Evolutionary conservation across 2,888 invertebrate genomes (phyloP).

Genomic region (Subacronicta megacephala): DNA sequence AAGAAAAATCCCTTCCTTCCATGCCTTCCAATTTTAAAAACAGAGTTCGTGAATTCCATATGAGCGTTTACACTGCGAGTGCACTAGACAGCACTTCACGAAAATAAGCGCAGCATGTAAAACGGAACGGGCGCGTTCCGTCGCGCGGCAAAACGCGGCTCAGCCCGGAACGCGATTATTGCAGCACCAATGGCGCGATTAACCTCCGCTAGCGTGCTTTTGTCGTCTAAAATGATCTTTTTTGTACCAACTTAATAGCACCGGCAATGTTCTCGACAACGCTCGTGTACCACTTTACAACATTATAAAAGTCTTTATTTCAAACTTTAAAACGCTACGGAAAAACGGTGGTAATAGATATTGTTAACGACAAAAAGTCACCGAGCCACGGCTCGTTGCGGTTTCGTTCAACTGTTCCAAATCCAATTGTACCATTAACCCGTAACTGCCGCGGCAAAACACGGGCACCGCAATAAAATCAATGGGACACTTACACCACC

Average conservation of each 20-base stretch:
- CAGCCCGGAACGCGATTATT: slow-evolving; percentile 74
- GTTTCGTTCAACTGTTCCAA: slow-evolving; percentile 67
- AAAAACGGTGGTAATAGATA: slow-evolving; percentile 39
- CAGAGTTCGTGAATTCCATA: slow-evolving; percentile 64
- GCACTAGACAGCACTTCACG: slow-evolving; percentile 72
- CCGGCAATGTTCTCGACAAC: slow-evolving; percentile 52
- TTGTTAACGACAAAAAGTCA: slow-evolving; percentile 41
- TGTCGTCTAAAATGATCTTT: slow-evolving; percentile 64
- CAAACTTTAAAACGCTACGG: slow-evolving; percentile 25
- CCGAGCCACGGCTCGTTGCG: slow-evolving; percentile 63
- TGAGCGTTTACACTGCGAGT: slow-evolving; percentile 63
- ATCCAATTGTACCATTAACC: slow-evolving; percentile 77
- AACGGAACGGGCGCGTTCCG: slow-evolving; percentile 63
- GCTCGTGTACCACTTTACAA: slow-evolving; percentile 39
- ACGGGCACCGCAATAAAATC: slow-evolving; percentile 75
- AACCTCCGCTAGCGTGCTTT: slow-evolving; percentile 67
- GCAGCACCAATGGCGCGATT: slow-evolving; percentile 77
- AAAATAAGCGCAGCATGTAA: slow-evolving; percentile 73
- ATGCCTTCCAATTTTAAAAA: slow-evolving; percentile 74
- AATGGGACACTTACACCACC: slow-evolving; percentile 74
- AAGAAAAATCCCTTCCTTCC: slow-evolving; percentile 37
- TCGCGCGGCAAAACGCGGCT: slow-evolving; percentile 49
- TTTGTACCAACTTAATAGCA: slow-evolving; percentile 57
- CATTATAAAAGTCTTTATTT: slow-evolving; percentile 40
- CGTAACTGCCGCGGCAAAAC: slow-evolving; percentile 71